Evolutionary conservation across 1,140 invertebrate species (phyloP).

Genomic region (Drosophila repletoides): DNA sequence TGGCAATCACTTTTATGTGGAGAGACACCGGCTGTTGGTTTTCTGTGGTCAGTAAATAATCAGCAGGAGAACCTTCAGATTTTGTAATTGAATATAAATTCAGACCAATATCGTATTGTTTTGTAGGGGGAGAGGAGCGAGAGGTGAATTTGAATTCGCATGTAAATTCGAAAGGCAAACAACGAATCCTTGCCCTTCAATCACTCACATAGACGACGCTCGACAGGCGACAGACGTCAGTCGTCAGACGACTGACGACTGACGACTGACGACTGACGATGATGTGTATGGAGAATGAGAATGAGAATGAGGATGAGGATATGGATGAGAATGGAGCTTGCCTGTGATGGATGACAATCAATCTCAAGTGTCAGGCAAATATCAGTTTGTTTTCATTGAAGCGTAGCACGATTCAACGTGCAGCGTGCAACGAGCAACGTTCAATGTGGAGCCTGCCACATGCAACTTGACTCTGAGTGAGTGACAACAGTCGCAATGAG

Average conservation of each 20-base stretch:
- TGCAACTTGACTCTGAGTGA: constrained; percentile 41
- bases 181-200: constrained; percentile 69
- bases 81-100: constrained; percentile 67
- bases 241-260: constrained; percentile 16
- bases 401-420: constrained; percentile 61
- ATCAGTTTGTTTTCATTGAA: constrained; percentile 80
- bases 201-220: constrained; percentile 49
- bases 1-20: too few species aligned
- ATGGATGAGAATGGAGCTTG: not conserved
- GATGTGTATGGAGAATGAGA: not conserved
- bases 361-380: constrained; percentile 82
- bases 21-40: too few species aligned
- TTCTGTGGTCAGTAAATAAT: constrained; percentile 21
- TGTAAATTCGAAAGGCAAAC: constrained; percentile 76
- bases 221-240: constrained; percentile 31
- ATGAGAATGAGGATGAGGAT: not conserved
- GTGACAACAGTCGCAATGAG: constrained; percentile 69
- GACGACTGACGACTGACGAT: constrained; percentile 19
- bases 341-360: constrained; percentile 81
- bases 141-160: constrained; percentile 34
- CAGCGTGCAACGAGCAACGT: constrained; percentile 34
- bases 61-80: constrained; percentile 15
- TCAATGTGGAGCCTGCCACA: constrained; percentile 39
- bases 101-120: constrained; percentile 36
- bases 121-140: not conserved